Evolutionary conservation across 1,140 invertebrate species (phyloP).

Genomic region (Gyrodactylus bullatarudis): DNA sequence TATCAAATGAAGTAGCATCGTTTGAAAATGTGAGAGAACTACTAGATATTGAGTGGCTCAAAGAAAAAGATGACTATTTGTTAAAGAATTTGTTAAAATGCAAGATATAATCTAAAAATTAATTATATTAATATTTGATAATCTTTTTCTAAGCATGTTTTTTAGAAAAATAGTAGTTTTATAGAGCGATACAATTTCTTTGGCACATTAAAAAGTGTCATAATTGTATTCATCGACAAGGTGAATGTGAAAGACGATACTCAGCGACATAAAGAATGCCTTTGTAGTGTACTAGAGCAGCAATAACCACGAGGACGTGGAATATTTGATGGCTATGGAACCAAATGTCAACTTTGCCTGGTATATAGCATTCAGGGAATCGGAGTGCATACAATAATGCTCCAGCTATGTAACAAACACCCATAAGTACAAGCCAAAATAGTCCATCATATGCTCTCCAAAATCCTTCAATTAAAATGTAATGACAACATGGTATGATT

Average conservation of each 20-base stretch:
- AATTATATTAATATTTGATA: neutral
- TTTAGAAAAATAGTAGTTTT: no score
- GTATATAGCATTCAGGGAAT: constrained; percentile 9
- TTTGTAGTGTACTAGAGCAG: constrained; percentile 2
- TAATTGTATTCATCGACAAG: no score
- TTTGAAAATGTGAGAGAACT: neutral
- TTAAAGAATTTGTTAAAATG: neutral
- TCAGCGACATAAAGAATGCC: constrained; percentile 5
- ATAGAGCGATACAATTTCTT: no score
- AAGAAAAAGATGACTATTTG: neutral
- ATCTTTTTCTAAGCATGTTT: neutral
- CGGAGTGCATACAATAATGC: constrained; percentile 9
- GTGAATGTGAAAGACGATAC: neutral
- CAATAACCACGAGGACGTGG: constrained; percentile 8
- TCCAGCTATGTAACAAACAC: constrained; percentile 8
- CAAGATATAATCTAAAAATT: neutral
- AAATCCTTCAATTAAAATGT: constrained; percentile 7
- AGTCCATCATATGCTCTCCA: neutral
- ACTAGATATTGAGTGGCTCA: neutral
- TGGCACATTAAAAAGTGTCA: no score
- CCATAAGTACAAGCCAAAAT: constrained; percentile 9
- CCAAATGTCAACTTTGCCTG: constrained; percentile 10
- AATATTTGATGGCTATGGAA: constrained; percentile 10
- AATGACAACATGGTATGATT: constrained; percentile 7
- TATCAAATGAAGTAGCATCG: neutral